Base-by-base conservation (phyloP, 2,113 vertebrate species). In the Ellobius talpinus region DNA sequence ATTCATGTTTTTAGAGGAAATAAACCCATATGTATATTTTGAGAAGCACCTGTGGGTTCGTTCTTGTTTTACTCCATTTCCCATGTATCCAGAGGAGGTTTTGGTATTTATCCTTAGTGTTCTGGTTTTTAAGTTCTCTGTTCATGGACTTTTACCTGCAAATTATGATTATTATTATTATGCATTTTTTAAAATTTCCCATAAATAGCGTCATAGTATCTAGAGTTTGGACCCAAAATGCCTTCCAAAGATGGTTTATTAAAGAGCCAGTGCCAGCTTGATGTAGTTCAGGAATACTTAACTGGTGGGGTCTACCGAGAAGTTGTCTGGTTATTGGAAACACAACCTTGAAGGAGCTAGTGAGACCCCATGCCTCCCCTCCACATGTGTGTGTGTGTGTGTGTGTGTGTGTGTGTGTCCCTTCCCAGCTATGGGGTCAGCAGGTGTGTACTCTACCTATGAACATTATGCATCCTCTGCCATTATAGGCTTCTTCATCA, bases 1-100 rank as follows among this genome's bases (percentile, higher is more conserved):
- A 63, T 91, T 70, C 68, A 31, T 74, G 24, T 10, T 92, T 61
- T 31, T 39, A 74, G 74, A 90, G 66, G 39, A 96, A 89, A 92
- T 23, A 66, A 91, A 39, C 45, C 84, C 82, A 66, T 47, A 73
- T 11, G 47, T 74, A 73, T 58, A 85, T 19, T 66, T 72, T 23
- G 21, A 73, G 36, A 93, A 10, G 9, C 66, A 36, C 7, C 17
- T 47, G 42, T 39, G 0, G 68, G 45, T 21, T 73, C 63, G 19
- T 17, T 72, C 36, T 19, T 42, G 47, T 58, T 74, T 58, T 1
- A 17, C 29, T 76, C 36, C 19, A 31, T 12, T 61, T 39, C 21
- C 1, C 29, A 72, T 61, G 29, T 12, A 26, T 0, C 24, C 14
- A 79, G 3, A 68, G 42, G 36, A 86, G 31, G 3, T 39, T 13